Base-by-base conservation (phyloP, 1,140 invertebrate genomes). In the Zaprionus tsacasi region DNA sequence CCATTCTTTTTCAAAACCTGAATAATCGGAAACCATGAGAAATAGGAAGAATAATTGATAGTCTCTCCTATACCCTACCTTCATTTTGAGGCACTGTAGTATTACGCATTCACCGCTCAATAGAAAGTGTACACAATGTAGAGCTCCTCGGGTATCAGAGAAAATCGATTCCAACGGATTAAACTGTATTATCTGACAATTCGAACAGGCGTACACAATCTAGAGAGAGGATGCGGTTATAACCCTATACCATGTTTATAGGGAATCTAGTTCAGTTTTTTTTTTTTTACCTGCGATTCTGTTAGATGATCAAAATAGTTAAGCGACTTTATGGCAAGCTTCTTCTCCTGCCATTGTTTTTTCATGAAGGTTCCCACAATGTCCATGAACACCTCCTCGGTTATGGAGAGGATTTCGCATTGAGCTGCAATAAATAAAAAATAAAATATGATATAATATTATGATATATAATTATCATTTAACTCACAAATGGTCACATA, bases 101-200 rank as follows among this genome's bases (percentile, higher is more conserved):
- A 92, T 72, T 3, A 81, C 79, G 15, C 91, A 92, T 56, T 92
- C 85, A 11, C 92, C 92, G 55, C 91, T 92, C 3, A 92, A 60
- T 2, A 92, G 75, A 52, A 92, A 92, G 52, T 91, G 79, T 0
- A 91, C 89, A 36, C 56, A 79, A 40, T 81, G 89, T 8, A 85
- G 35, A 6, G 75, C 70, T 3, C 91, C 88, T 21, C 76, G 57
- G 36, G 88, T 88, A 25, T 92, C 86, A 2, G 81, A 78, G 17
- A 81, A 92, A 33, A 92, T 92, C 1, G 79, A 91, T 17, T 91
- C 57, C 43, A 90, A 30, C 5, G 91, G 82, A 55, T 92, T 74
- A 17, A 73, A 92, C 48, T 92, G 88, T 0, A 65, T 67, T 6
- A 92, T 58, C 15, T 55, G 55, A 0, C 71, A 61, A 13, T 80